These are phyloP conservation scores for Phyllopteryx taeniolatus DNA, from an alignment of 2,113 vertebrate species.

Conservation along the genomic window DNA sequence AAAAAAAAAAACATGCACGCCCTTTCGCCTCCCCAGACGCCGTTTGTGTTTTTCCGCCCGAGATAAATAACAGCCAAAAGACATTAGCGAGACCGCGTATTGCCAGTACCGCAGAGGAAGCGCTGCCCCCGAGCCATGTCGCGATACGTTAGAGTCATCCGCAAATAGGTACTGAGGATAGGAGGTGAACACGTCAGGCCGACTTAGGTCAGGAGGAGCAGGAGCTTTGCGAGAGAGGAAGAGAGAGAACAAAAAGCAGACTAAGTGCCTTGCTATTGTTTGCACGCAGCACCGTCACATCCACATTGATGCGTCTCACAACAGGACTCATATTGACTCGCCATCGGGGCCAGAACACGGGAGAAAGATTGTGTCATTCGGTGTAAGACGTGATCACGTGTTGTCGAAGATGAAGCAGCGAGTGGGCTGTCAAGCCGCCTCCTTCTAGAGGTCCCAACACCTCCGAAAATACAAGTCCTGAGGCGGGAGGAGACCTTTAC, in stretches of 20 bases:
- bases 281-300: slow-evolving; percentile 3
- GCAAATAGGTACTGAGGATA: slow-evolving; percentile 68
- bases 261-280: slow-evolving; percentile 40
- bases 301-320: background rate
- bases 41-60: slow-evolving; percentile 13
- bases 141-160: slow-evolving; percentile 68
- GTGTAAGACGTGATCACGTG: background rate
- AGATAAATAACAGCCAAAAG: slow-evolving; percentile 62
- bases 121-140: slow-evolving; percentile 67
- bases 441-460: background rate
- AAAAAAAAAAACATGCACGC: background rate
- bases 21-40: slow-evolving; percentile 9
- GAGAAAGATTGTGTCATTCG: background rate
- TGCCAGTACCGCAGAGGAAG: slow-evolving; percentile 63
- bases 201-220: slow-evolving; percentile 62
- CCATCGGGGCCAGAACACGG: background rate
- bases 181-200: slow-evolving; percentile 68
- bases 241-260: slow-evolving; percentile 55
- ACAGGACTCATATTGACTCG: background rate
- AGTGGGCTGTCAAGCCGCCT: background rate
- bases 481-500: background rate
- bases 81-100: slow-evolving; percentile 56
- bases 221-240: slow-evolving; percentile 43
- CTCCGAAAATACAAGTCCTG: background rate
- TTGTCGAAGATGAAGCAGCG: background rate